Evolutionary conservation across 2,888 invertebrate species (phyloP).

Genomic region (Strigamia maritima): DNA sequence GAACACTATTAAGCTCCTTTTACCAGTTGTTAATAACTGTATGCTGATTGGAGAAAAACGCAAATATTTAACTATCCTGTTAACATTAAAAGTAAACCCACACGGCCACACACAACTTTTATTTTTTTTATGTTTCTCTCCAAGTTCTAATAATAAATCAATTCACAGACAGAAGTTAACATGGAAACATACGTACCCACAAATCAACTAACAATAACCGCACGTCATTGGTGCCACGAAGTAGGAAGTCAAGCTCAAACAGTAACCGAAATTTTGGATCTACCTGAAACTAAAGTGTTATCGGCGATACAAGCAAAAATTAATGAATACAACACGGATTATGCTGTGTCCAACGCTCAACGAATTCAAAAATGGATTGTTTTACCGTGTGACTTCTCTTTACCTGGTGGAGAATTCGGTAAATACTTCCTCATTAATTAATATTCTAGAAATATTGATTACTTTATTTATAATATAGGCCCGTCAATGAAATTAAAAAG

Average conservation of each 20-base stretch:
- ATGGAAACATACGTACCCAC: constrained; percentile 67
- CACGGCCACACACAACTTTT: too few species aligned
- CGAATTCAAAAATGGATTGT: constrained; percentile 82
- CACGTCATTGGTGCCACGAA: constrained; percentile 68
- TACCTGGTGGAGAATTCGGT: constrained; percentile 84
- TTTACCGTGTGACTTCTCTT: constrained; percentile 79
- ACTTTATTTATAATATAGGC: background rate
- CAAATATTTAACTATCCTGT: background rate
- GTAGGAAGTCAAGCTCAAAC: constrained; percentile 64
- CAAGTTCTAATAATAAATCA: background rate
- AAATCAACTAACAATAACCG: constrained; percentile 65
- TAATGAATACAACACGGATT: constrained; percentile 66
- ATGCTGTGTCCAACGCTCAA: constrained; percentile 81
- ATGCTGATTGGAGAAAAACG: constrained; percentile 18
- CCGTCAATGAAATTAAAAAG: background rate
- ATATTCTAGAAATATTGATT: background rate
- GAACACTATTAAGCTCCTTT: background rate
- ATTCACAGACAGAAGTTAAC: constrained; percentile 67
- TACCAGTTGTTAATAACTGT: constrained; percentile 19
- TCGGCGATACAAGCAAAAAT: constrained; percentile 75
- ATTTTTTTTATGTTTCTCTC: background rate
- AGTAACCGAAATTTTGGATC: constrained; percentile 67
- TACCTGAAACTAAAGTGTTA: constrained; percentile 57
- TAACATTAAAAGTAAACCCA: background rate
- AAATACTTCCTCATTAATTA: constrained; percentile 42